Percentiles rank a stretch among this genome's conserved stretches.
Conservation (phyloP, 2,113 vertebrate genomes). For the Cichladusa arquata region DNA sequence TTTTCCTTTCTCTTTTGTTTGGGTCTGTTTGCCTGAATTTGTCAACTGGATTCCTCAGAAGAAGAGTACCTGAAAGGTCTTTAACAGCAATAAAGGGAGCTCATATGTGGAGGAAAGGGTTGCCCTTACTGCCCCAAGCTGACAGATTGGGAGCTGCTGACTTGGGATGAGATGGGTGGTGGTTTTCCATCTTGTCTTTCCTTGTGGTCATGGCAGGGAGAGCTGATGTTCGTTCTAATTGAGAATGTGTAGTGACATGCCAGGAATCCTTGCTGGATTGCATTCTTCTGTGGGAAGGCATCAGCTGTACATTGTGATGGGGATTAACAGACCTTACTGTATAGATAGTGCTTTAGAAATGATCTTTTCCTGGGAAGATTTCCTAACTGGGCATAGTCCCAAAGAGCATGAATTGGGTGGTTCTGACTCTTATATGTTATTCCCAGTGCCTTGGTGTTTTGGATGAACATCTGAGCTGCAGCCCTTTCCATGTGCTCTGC, state of each 20-base stretch:
- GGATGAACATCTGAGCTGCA: background rate
- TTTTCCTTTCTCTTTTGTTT: background rate
- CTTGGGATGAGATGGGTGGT: background rate
- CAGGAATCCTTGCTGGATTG: background rate
- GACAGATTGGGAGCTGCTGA: background rate
- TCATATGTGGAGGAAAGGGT: background rate
- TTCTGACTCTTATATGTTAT: background rate
- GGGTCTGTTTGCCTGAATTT: background rate
- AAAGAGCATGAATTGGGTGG: background rate
- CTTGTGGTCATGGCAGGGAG: background rate
- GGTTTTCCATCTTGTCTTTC: background rate
- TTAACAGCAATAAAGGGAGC: background rate
- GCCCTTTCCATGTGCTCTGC: background rate
- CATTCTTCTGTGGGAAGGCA: background rate
- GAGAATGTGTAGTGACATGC: background rate
- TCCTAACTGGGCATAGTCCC: background rate
- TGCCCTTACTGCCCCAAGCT: background rate
- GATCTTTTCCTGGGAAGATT: background rate
- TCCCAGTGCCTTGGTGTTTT: background rate
- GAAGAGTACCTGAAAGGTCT: background rate
- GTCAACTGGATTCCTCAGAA: background rate
- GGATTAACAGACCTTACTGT: background rate
- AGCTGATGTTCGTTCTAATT: background rate
- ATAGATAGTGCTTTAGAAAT: background rate
- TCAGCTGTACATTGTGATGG: background rate